Evolutionary conservation across 2,113 vertebrate genomes (phyloP).

Genomic region (Felis chaus): DNA sequence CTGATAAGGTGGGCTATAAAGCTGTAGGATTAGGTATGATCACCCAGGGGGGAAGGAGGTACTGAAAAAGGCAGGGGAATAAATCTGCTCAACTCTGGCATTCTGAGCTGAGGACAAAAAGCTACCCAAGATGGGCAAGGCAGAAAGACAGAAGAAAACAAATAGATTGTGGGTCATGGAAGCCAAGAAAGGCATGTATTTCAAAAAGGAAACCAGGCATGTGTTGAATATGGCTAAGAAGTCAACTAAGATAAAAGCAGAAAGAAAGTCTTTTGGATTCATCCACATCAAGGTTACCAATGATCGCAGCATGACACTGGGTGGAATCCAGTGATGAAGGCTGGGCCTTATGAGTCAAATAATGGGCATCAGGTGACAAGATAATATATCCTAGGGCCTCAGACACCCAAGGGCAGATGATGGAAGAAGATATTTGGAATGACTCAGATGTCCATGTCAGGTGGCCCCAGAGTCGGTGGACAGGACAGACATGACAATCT

Average conservation of each 20-base stretch:
- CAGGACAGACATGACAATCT: background rate
- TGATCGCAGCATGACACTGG: background rate
- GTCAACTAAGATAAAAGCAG: background rate
- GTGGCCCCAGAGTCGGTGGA: fast-evolving
- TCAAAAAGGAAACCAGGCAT: background rate
- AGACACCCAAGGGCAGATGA: background rate
- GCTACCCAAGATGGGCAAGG: background rate
- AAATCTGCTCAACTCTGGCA: background rate
- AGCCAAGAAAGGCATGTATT: background rate
- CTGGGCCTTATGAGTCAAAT: background rate
- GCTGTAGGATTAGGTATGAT: background rate
- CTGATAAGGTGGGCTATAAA: background rate
- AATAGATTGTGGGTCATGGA: background rate
- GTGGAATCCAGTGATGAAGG: background rate
- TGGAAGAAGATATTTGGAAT: background rate
- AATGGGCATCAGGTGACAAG: background rate
- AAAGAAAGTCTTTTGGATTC: background rate
- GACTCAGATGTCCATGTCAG: background rate
- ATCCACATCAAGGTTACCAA: background rate
- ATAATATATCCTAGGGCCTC: background rate
- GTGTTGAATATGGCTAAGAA: background rate
- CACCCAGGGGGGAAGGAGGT: background rate
- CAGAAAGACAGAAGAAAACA: background rate
- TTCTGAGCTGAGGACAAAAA: background rate
- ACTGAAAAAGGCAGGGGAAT: background rate